These are phyloP conservation scores for Danaus plexippus DNA, from an alignment of 1,140 invertebrate genomes.

Conservation along the genomic window DNA sequence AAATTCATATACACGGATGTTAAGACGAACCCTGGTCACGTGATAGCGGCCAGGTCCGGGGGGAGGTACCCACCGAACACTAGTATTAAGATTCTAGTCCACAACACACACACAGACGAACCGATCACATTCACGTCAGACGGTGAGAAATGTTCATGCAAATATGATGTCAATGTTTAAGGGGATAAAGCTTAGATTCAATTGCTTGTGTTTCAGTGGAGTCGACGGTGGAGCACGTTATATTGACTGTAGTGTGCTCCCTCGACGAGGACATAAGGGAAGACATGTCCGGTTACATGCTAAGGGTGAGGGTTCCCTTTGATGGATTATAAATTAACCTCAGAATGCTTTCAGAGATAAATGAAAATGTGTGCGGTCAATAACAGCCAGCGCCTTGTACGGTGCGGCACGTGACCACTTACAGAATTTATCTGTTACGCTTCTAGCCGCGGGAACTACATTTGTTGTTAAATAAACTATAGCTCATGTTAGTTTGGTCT, in stretches of 20 bases:
- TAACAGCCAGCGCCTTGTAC: no score
- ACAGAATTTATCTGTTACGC: no score
- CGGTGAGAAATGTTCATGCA: constrained; percentile 70
- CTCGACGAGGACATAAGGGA: constrained; percentile 80
- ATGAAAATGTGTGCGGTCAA: no score
- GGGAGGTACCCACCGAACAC: constrained; percentile 82
- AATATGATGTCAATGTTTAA: background rate
- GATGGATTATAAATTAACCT: background rate
- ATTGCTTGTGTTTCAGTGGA: constrained; percentile 77
- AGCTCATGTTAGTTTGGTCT: background rate
- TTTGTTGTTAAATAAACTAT: background rate
- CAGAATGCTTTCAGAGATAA: no score
- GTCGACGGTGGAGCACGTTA: constrained; percentile 88
- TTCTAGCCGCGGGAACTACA: background rate
- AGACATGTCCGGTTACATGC: constrained; percentile 77
- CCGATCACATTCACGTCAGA: constrained; percentile 90
- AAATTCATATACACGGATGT: constrained; percentile 80
- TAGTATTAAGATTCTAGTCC: constrained; percentile 88
- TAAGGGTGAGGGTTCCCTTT: constrained; percentile 55
- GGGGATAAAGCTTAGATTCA: constrained; percentile 2
- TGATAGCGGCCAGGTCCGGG: constrained; percentile 86
- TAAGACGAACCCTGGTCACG: constrained; percentile 83
- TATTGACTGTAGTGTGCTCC: constrained; percentile 88
- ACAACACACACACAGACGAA: constrained; percentile 75
- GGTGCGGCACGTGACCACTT: no score